phyloP scores from a whole-genome alignment of 2,888 invertebrate species.

The Meganola albula region DNA sequence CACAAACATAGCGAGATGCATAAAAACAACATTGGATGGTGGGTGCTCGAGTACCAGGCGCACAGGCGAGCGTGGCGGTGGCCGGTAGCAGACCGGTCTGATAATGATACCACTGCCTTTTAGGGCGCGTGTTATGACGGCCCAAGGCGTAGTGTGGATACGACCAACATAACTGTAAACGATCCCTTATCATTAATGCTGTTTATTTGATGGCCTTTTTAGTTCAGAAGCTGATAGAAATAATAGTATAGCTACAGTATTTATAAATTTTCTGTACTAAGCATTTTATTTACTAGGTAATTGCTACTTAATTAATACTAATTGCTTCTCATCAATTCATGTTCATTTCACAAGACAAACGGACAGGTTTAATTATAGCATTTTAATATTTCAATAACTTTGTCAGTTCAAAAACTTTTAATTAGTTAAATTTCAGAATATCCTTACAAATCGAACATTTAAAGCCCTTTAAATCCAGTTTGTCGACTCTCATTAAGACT shows the following conservation, averaged over 20 bases:
- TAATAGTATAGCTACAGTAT: too few species aligned
- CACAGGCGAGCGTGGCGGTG: conserved; percentile 52
- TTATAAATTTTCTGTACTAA: too few species aligned
- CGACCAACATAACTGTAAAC: conserved; percentile 29
- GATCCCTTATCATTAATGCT: conserved; percentile 10
- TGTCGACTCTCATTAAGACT: conserved; percentile 77
- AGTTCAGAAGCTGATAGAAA: too few species aligned
- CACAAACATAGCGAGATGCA: conserved; percentile 57
- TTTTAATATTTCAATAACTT: too few species aligned
- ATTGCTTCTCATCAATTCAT: too few species aligned
- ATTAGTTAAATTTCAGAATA: conserved; percentile 18
- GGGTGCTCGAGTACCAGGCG: conserved; percentile 59
- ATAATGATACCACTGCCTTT: conserved; percentile 73
- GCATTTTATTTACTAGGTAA: too few species aligned
- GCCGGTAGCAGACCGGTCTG: conserved; percentile 59
- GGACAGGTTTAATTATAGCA: too few species aligned
- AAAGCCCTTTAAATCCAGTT: conserved; percentile 65
- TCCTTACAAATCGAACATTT: conserved; percentile 39
- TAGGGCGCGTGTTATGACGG: conserved; percentile 68
- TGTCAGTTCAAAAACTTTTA: too few species aligned
- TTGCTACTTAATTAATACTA: too few species aligned
- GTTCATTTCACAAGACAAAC: too few species aligned
- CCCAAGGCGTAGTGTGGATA: conserved; percentile 50
- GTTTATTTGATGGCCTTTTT: conserved; percentile 6
- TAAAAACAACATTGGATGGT: conserved; percentile 60